A percentile compares a stretch with the other conserved stretches of the same genome.
These are phyloP conservation scores for Conus ventricosus DNA, from an alignment of 1,140 invertebrate species.

Conservation along the genomic window DNA sequence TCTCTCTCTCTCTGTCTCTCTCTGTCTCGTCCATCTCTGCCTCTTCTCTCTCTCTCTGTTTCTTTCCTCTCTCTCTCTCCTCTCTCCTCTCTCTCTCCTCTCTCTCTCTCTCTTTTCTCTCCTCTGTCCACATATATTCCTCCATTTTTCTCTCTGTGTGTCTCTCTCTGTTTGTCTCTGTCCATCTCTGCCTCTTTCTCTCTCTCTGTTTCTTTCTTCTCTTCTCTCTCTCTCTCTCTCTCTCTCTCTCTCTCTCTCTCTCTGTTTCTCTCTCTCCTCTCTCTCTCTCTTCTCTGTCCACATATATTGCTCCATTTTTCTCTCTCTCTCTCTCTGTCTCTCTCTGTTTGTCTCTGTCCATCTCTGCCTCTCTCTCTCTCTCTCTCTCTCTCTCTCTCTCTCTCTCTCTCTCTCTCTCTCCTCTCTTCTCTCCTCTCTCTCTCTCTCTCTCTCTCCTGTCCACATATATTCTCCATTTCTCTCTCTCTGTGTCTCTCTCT, in stretches of 20 bases:
- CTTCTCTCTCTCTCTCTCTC: not conserved
- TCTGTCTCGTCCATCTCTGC: too few species aligned
- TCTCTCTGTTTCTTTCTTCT: not conserved
- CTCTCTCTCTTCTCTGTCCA: too few species aligned
- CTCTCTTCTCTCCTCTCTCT: too few species aligned
- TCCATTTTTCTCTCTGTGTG: not conserved
- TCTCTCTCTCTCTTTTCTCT: not conserved
- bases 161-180: not conserved
- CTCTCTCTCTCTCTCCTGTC: not conserved
- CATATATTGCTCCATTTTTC: too few species aligned
- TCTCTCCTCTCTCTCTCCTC: not conserved
- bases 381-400: not conserved
- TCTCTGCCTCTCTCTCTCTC: too few species aligned
- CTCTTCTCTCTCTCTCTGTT: not conserved
- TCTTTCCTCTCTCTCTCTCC: not conserved
- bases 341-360: too few species aligned
- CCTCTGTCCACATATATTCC: not conserved
- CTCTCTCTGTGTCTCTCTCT: not conserved
- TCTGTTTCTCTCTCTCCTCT: not conserved
- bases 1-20: not conserved
- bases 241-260: constrained; percentile 2
- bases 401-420: too few species aligned
- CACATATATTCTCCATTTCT: too few species aligned
- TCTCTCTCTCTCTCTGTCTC: not conserved
- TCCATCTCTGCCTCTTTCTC: too few species aligned